phyloP scores from a whole-genome alignment of 2,888 invertebrate genomes.

The Cephus rjabovi region DNA sequence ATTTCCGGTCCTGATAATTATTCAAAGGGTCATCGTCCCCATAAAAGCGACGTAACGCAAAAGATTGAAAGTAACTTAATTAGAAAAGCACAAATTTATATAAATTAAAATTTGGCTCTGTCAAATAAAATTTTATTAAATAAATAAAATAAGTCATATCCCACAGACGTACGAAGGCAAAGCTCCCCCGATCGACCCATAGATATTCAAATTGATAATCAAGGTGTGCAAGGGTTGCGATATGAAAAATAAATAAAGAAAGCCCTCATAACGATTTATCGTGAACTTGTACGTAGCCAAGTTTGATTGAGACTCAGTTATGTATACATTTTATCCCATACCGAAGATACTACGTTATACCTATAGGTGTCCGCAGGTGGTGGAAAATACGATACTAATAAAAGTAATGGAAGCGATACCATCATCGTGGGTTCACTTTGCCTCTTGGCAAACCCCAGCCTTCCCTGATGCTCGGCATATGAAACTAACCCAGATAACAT shows the following conservation, averaged over 20 bases:
- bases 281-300: constrained; percentile 22
- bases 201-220: background rate
- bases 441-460: constrained; percentile 7
- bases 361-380: constrained; percentile 48
- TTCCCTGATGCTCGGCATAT: constrained; percentile 19
- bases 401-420: constrained; percentile 48
- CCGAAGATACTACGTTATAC: constrained; percentile 28
- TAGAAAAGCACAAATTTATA: background rate
- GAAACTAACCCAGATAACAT: constrained; percentile 22
- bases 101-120: background rate
- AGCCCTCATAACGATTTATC: constrained; percentile 44
- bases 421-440: constrained; percentile 12
- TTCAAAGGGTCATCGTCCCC: background rate
- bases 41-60: background rate
- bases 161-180: background rate
- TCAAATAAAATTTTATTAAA: background rate
- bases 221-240: background rate
- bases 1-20: background rate
- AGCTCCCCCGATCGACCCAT: background rate
- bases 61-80: background rate
- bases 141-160: background rate
- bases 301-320: constrained; percentile 32
- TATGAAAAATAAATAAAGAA: constrained; percentile 31
- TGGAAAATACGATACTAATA: constrained; percentile 50
- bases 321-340: constrained; percentile 25